Percentiles rank a stretch among this genome's conserved stretches.
Evolutionary conservation across 2,797 vertebrate species (phyloP).

Genomic region (Girardinus metallicus): DNA sequence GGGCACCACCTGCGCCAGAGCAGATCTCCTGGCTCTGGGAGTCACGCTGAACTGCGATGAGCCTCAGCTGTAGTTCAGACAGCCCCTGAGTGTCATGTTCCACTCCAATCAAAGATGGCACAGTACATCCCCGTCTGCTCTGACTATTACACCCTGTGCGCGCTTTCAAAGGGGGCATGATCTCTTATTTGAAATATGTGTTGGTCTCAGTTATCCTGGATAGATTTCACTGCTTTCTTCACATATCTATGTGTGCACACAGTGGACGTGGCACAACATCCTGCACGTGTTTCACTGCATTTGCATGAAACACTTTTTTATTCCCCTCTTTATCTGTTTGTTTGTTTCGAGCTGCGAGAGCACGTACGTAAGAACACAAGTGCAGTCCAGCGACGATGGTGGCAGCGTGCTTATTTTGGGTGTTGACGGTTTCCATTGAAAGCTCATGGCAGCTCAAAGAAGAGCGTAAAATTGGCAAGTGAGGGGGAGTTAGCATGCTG

Average conservation of each 20-base stretch:
- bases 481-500: conserved; percentile 76
- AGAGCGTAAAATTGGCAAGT: conserved; percentile 80
- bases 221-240: conserved; percentile 25
- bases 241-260: background rate
- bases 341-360: conserved; percentile 34
- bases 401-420: conserved; percentile 75
- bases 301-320: conserved; percentile 38
- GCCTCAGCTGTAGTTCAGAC: conserved; percentile 65
- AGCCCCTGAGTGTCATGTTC: conserved; percentile 60
- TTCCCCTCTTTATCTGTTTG: conserved; percentile 14
- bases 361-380: conserved; percentile 55
- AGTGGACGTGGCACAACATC: conserved; percentile 10
- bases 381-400: conserved; percentile 68
- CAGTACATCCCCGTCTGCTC: conserved; percentile 41
- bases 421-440: conserved; percentile 81
- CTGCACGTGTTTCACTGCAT: conserved; percentile 21
- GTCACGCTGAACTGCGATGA: conserved; percentile 42
- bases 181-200: conserved; percentile 47
- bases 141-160: conserved; percentile 19
- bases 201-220: conserved; percentile 34
- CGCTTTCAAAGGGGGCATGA: conserved; percentile 43
- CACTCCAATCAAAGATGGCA: conserved; percentile 59
- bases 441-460: conserved; percentile 80
- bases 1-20: conserved; percentile 54
- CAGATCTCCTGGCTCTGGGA: conserved; percentile 37